These are phyloP conservation scores for Tribolium madens DNA, from an alignment of 1,140 invertebrate species.

Conservation along the genomic window DNA sequence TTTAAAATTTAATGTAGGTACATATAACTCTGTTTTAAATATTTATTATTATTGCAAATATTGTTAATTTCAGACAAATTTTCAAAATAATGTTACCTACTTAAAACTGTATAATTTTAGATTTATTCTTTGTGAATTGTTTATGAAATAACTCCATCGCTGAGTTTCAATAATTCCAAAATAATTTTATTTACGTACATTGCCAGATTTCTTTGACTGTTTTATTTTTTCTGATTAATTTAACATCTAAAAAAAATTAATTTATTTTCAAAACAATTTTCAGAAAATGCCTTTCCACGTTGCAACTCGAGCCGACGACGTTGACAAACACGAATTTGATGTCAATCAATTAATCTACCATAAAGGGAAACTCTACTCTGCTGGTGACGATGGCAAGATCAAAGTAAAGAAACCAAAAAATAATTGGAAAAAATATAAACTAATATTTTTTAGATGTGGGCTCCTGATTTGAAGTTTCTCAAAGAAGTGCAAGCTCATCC, in stretches of 20 bases:
- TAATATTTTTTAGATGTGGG: conserved; percentile 64
- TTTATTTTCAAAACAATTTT: not conserved
- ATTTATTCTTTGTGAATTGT: not conserved
- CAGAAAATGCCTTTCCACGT: conserved; percentile 60
- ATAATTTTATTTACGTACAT: not conserved
- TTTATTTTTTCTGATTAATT: not conserved
- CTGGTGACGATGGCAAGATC: conserved; percentile 68
- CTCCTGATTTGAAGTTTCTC: conserved; percentile 64
- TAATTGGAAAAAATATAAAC: too few species aligned
- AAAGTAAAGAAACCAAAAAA: conserved; percentile 62
- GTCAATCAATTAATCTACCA: conserved; percentile 64
- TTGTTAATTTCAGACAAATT: too few species aligned
- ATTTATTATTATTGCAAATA: too few species aligned
- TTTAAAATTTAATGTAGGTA: too few species aligned
- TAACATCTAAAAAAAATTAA: not conserved
- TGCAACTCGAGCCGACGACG: conserved; percentile 57
- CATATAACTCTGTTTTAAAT: too few species aligned
- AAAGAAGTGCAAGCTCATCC: conserved; percentile 66
- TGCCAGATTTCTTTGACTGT: not conserved
- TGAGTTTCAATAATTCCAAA: not conserved
- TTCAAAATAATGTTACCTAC: not conserved
- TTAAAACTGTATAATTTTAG: not conserved
- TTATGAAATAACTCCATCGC: not conserved
- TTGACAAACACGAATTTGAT: conserved; percentile 65
- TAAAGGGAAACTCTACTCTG: conserved; percentile 65